Base-by-base conservation (phyloP, 2,797 vertebrate species). In the Manis javanica region DNA sequence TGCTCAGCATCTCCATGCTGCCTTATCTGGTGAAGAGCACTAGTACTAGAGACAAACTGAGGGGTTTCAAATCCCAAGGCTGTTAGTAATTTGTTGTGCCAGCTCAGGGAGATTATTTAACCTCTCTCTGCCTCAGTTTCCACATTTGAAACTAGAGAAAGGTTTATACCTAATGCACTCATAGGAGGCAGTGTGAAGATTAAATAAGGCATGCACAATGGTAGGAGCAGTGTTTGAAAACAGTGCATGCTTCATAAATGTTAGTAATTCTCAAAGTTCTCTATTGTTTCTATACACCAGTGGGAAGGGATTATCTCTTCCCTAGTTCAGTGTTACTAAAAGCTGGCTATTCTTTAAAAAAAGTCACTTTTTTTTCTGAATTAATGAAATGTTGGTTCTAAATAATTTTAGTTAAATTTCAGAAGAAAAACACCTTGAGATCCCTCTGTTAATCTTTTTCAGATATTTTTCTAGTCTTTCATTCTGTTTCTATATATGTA, bases 401-500 rank as follows among this genome's bases (percentile, higher is more conserved):
- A 81, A 89, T 85, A 71, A 26, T 42, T 57, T 5, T 29, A 42
- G 37, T 92, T 72, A 90, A 78, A 68, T 69, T 61, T 66, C 57
- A 83, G 75, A 87, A 92, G 82, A 68, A 72, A 75, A 87, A 64
- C 69, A 85, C 21, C 5, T 84, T 37, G 66, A 91, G 26, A 75
- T 72, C 14, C 10, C 21, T 29, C n/a, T 57, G 23, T 90, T 61
- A 68, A 87, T 49, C 42, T 63, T 87, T 92, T 72, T 14, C 26
- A 46, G 59, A 11, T 72, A 55, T 68, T 92, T 96, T 92, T 79
- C 16, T 94, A 64, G 46, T 39, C 7, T 11, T 92, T 55, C 78
- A 57, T 74, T 81, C 59, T 61, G 23, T 42, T 79, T 69, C 34
- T 79, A 21, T 85, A 42, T 2, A 31, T 18, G 18, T 68, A 11